These are phyloP conservation scores for Apodemia hepburni DNA, from an alignment of 2,888 invertebrate genomes.

Conservation along the genomic window DNA sequence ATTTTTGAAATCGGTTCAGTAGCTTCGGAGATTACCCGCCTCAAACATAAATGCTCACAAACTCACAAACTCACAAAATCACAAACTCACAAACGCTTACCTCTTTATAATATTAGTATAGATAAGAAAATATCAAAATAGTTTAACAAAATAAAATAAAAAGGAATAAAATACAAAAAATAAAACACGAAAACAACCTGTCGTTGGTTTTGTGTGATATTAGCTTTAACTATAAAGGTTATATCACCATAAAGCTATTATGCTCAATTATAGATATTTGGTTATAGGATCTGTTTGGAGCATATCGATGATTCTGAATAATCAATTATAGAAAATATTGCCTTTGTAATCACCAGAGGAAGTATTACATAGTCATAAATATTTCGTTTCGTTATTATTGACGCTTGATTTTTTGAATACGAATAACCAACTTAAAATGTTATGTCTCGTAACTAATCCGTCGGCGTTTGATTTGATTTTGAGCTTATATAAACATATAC, in stretches of 20 bases:
- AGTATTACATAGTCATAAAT: constrained; percentile 40
- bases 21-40: too few species aligned
- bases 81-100: too few species aligned
- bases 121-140: too few species aligned
- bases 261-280: constrained; percentile 37
- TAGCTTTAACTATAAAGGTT: constrained; percentile 32
- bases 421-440: constrained; percentile 29
- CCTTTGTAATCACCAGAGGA: constrained; percentile 35
- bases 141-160: not conserved
- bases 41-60: too few species aligned
- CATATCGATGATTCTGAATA: constrained; percentile 38
- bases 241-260: constrained; percentile 39
- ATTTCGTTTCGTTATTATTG: constrained; percentile 41
- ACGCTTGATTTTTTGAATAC: constrained; percentile 31
- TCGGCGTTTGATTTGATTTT: constrained; percentile 31
- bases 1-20: too few species aligned
- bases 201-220: constrained; percentile 21
- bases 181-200: not conserved
- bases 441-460: constrained; percentile 33
- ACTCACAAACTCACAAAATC: too few species aligned
- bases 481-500: constrained; percentile 7
- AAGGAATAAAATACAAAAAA: not conserved
- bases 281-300: constrained; percentile 39
- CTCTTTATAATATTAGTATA: too few species aligned
- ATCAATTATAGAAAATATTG: constrained; percentile 40